Base-by-base conservation (phyloP, 2,797 vertebrate genomes). In the Danionella dracula region DNA sequence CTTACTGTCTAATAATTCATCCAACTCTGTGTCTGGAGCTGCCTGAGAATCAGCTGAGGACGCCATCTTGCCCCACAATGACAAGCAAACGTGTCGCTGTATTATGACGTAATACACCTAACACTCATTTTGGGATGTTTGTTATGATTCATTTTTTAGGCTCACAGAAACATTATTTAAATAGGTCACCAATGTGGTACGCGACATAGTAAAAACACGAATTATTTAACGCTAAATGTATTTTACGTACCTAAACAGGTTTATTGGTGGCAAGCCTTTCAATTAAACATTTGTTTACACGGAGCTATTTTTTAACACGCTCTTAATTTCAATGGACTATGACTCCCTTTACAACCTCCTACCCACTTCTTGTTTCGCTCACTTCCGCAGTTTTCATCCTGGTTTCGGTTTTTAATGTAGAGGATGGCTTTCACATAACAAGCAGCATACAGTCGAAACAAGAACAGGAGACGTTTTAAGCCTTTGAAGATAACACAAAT, bases 1-100 rank as follows among this genome's bases (percentile, higher is more conserved):
- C 88, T 85, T 87, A 91, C 90, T 90, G 85, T 91, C 89, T 78
- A 91, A 56, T 34, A 91, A 78, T n/a, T 90, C 85, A 23, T 91
- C 89, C 81, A 91, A n/a, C 55, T 91, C 90, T 1, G 80, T 61
- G 67, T 91, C 90, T 73, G 79, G 78, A 27, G 76, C 84, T 1
- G 42, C 4, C 55, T 78, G 45, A 35, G 54, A 4, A 6, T 82
- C 82, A 15, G 79, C 70, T 12, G 79, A 81, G 2, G 88, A 85
- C 83, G 89, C 89, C 89, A 91, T 91, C 69, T 51, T 81, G 64
- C 48, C 31, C 61, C 53, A 66, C 61, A 66, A 60, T 54, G 49
- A 49, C 56, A 49, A 11, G 16, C 9, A 4, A 40, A 56, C 13
- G 8, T 37, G 59, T 54, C 67, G 70, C 75, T 31, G 10, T 16